Base-by-base conservation (phyloP, 2,888 invertebrate species). In the Rhagophthalmus giganteus region DNA sequence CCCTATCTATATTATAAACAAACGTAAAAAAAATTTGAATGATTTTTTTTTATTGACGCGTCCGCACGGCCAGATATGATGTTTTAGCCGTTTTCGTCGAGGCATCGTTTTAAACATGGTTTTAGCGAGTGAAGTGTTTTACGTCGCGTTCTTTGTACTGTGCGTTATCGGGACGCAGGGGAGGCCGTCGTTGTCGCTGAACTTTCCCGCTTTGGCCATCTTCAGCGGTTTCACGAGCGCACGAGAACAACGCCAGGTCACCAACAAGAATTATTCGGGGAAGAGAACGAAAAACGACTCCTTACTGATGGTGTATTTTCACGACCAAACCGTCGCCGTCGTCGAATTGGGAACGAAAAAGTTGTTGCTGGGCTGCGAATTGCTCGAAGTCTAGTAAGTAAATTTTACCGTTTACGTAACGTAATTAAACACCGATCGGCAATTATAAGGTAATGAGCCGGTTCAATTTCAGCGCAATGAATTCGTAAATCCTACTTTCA, bases 311-410 rank as follows among this genome's bases (percentile, higher is more conserved):
- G 84, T 89, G 56, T 90, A 89, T 73, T 82, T 83, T 74, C 82
- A 88, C 75, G 91, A 90, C 67, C 88, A 88, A 74, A 89, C 91
- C 1, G 85, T 92, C 30, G 91, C 90, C 1, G 83, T 92, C 30
- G 86, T 90, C 32, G 90, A 91, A 71, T 78, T 90, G 49, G 87
- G 86, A 2, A 79, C 81, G 3, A 82, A 82, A 54, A 87, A 87
- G 70, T 75, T 86, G 63, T 77, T 89, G 50, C 78, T 86, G 37
- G 85, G 86, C 68, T 91, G 91, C 71, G 88, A 90, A 72, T 80
- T 93, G 63, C 86, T 92, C 68, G 92, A 93, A 80, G 88, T 90
- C 60, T 85, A 86, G 92, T 93, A 76, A 89, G 91, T 88, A n/a
- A n/a, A n/a, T n/a, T n/a, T n/a, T n/a, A n/a, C n/a, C n/a, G n/a